These are phyloP conservation scores for Phalacrocorax brasilianus DNA, from an alignment of 2,113 vertebrate species.

Conservation along the genomic window DNA sequence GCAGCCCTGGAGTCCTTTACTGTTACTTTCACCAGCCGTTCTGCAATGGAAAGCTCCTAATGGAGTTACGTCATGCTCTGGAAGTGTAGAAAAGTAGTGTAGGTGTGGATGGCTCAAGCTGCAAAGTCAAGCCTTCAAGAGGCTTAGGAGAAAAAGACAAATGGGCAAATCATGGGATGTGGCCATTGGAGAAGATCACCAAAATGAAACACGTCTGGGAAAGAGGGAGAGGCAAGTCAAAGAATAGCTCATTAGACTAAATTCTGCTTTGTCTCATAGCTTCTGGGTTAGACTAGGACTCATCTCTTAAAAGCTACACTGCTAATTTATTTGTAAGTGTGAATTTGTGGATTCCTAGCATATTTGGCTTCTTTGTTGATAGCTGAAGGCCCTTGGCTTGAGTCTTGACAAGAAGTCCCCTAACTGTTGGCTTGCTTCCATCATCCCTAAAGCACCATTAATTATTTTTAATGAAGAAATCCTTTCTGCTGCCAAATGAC, in stretches of 20 bases:
- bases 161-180: background rate
- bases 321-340: conserved; percentile 46
- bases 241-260: background rate
- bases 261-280: conserved; percentile 3
- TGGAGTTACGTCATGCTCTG: background rate
- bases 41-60: background rate
- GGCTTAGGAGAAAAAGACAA: background rate
- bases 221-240: background rate
- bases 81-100: background rate
- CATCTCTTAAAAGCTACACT: background rate
- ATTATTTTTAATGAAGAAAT: conserved; percentile 68
- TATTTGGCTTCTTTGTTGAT: conserved; percentile 43
- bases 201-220: background rate
- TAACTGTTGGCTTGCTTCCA: conserved; percentile 50
- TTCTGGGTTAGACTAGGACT: background rate
- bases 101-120: background rate
- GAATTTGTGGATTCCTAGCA: conserved; percentile 41
- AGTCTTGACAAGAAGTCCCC: conserved; percentile 55
- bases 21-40: background rate
- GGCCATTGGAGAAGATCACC: background rate
- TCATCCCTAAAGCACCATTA: conserved; percentile 53
- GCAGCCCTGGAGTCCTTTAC: background rate
- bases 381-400: conserved; percentile 49
- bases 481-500: conserved; percentile 54
- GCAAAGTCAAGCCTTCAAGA: background rate